Evolutionary conservation across 2,888 invertebrate genomes (phyloP).

Genomic region (Liopterus haemorrhoidalis): DNA sequence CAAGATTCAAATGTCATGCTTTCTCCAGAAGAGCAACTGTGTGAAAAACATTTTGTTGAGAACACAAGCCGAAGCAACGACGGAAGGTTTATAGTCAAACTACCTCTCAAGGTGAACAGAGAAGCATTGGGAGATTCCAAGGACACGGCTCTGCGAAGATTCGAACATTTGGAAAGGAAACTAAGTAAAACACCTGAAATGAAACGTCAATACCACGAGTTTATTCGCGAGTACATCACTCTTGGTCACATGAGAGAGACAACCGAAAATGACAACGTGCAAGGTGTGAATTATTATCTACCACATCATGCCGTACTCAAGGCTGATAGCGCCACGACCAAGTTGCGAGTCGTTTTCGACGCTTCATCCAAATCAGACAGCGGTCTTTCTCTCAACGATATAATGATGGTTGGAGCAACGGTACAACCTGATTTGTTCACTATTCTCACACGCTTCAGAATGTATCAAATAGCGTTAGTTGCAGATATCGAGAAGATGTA

Average conservation of each 20-base stretch:
- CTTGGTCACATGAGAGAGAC: constrained; percentile 19
- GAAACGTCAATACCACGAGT: constrained; percentile 19
- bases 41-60: constrained; percentile 27
- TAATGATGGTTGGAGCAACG: constrained; percentile 34
- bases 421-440: constrained; percentile 35
- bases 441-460: constrained; percentile 33
- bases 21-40: constrained; percentile 28
- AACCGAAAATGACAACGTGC: neutral
- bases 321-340: constrained; percentile 34
- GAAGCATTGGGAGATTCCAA: constrained; percentile 25
- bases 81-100: constrained; percentile 27
- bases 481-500: constrained; percentile 40
- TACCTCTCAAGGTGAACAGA: constrained; percentile 27
- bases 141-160: constrained; percentile 24
- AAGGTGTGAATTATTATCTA: constrained; percentile 32
- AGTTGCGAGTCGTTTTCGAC: constrained; percentile 36
- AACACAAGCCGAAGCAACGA: neutral
- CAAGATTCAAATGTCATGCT: constrained; percentile 1
- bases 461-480: constrained; percentile 33
- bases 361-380: constrained; percentile 30
- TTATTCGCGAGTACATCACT: constrained; percentile 17
- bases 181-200: constrained; percentile 24
- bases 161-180: constrained; percentile 26
- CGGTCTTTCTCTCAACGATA: constrained; percentile 36
- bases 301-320: constrained; percentile 39